phyloP scores from a whole-genome alignment of 23 tunicate genomes.

The Corella eumyota region DNA sequence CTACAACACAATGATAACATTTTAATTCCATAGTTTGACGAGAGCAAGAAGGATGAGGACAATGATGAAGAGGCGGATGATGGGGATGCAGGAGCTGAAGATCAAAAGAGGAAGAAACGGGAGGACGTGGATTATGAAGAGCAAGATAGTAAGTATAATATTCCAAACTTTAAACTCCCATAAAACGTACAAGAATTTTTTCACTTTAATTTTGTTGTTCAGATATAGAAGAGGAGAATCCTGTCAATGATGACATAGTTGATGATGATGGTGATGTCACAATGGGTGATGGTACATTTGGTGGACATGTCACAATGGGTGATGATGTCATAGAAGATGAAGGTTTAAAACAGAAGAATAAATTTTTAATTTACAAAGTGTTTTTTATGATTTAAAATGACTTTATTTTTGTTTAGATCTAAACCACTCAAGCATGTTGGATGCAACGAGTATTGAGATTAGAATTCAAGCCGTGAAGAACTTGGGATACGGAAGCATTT shows the following conservation, averaged over 20 bases:
- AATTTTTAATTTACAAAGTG: background rate
- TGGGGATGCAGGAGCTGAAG: slow-evolving; percentile 14
- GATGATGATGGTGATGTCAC: too few relatives aligned
- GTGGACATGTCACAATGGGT: too few relatives aligned
- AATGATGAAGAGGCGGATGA: slow-evolving; percentile 14
- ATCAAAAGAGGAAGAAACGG: slow-evolving; percentile 1
- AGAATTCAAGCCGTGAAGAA: slow-evolving; percentile 13
- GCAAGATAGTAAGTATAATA: slow-evolving; percentile 10
- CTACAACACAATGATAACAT: too few relatives aligned
- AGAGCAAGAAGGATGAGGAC: too few relatives aligned
- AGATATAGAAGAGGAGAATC: too few relatives aligned
- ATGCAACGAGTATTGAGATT: background rate
- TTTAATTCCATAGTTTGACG: too few relatives aligned
- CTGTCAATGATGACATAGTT: too few relatives aligned
- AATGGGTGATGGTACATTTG: too few relatives aligned
- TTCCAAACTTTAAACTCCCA: background rate
- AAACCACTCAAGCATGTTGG: background rate
- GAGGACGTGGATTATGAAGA: slow-evolving; percentile 44
- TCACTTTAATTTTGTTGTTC: too few relatives aligned
- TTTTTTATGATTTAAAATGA: background rate
- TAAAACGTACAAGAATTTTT: too few relatives aligned
- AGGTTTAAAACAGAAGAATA: too few relatives aligned
- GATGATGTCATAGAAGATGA: too few relatives aligned
- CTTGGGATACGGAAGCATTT: slow-evolving; percentile 16
- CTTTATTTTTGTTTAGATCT: background rate